Conservation (phyloP, 2,113 vertebrate species). For the Pipa parva region DNA sequence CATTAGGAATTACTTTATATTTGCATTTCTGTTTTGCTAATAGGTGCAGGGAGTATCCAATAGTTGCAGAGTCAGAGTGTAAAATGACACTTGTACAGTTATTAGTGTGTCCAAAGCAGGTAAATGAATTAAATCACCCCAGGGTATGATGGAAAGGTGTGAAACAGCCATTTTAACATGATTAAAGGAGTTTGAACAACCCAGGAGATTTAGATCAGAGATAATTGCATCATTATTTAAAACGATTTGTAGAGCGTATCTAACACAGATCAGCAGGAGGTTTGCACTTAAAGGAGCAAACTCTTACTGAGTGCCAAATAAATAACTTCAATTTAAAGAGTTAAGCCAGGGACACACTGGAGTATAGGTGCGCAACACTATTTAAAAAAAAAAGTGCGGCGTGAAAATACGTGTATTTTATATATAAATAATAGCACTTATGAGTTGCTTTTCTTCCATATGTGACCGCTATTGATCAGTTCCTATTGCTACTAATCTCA, state of each 20-base stretch:
- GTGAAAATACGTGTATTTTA: no score
- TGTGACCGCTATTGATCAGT: no score
- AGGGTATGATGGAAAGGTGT: slow-evolving; percentile 37
- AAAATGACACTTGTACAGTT: slow-evolving; percentile 40
- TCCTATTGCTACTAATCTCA: no score
- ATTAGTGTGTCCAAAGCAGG: slow-evolving; percentile 41
- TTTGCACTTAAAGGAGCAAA: slow-evolving; percentile 33
- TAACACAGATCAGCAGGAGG: slow-evolving; percentile 34
- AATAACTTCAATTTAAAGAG: neutral
- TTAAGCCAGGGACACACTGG: no score
- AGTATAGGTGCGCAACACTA: no score
- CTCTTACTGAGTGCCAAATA: neutral
- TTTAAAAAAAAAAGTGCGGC: no score
- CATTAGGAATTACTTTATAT: slow-evolving; percentile 42
- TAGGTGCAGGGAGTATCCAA: slow-evolving; percentile 20
- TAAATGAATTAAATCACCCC: slow-evolving; percentile 35
- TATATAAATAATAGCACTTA: no score
- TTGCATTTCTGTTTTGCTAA: slow-evolving; percentile 40
- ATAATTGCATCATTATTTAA: slow-evolving; percentile 43
- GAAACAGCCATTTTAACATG: slow-evolving; percentile 36
- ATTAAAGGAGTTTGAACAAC: slow-evolving; percentile 33
- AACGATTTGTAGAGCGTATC: slow-evolving; percentile 41
- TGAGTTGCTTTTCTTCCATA: no score
- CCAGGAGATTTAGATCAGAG: slow-evolving; percentile 37
- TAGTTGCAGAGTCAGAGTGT: slow-evolving; percentile 33